phyloP scores from a whole-genome alignment of 2,113 vertebrate species.

The Chroicocephalus ridibundus region DNA sequence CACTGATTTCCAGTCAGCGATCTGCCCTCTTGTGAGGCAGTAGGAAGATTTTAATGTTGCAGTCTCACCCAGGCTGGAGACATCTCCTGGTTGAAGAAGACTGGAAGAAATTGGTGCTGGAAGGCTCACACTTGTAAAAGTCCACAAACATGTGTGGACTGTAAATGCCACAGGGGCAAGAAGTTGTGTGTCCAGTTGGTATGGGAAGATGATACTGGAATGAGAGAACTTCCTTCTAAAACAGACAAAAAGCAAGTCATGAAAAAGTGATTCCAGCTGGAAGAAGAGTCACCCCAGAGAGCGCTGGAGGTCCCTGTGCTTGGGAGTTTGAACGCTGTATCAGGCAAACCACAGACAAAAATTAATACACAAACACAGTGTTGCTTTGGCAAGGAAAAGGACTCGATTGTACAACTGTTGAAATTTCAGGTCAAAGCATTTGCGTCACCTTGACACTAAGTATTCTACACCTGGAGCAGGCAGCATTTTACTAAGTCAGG shows the following conservation, averaged over 20 bases:
- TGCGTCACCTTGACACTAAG: not conserved
- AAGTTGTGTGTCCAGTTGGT: not conserved
- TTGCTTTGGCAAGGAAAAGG: not conserved
- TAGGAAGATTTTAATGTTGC: not conserved
- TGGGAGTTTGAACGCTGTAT: not conserved
- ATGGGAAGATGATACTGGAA: not conserved
- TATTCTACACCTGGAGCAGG: not conserved
- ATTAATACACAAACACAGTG: not conserved
- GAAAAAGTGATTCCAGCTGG: not conserved
- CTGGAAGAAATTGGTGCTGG: not conserved
- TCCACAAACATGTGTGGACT: not conserved
- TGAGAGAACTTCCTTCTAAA: not conserved
- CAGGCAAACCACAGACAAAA: not conserved
- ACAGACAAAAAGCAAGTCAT: not conserved
- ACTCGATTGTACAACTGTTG: not conserved
- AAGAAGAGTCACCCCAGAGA: not conserved
- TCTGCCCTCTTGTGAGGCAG: not conserved
- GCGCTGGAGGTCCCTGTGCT: rapidly evolving
- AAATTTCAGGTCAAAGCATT: not conserved
- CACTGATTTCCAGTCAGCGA: not conserved
- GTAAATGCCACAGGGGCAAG: not conserved
- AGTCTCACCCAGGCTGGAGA: not conserved
- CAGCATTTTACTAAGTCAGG: not conserved
- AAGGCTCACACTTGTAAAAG: not conserved
- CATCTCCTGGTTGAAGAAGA: not conserved